Evolutionary conservation across 2,888 invertebrate genomes (phyloP), one percentile per base, ranked within the genome.

Genomic region (Anodontia alba): DNA sequence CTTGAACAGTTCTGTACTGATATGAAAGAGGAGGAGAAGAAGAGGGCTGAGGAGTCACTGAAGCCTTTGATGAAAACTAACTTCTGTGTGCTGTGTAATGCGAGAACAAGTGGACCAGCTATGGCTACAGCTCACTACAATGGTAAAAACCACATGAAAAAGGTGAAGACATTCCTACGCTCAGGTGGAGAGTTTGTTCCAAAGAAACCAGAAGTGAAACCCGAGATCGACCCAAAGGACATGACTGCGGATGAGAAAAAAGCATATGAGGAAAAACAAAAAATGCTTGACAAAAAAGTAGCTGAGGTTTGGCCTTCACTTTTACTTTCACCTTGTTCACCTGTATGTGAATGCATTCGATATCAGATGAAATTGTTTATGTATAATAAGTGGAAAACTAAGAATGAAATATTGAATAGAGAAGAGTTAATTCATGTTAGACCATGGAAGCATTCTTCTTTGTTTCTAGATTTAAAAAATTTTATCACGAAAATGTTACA

Each of bases 121-220:
- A 96, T 96, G 90, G 96, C 96, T 0, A 95, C 95, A 71, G 96
- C 96, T 87, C 96, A 96, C 92, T 96, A 96, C 89, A 95, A 95
- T 91, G 96, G 96, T 0, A 96, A 95, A 87, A 96, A 95, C 89
- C 96, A 96, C 92, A 84, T 90, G n/a, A 93, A 92, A 81, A 91
- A 91, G 73, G 84, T 92, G 20, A 86, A 86, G 66, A 83, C 80
- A 42, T 86, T 83, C 69, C 78, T 86, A 23, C 78, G 72, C 15
- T 69, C 74, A n/a, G 86, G 84, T 12, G 46, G 69, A 17, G 62
- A 72, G 38, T 46, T 69, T 38, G 43, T 26, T 54, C 76, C 80
- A 1, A 83, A 81, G 66, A 81, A 79, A 46, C 82, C 75, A 51
- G 67, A 73, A 43, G 78, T 75, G 33, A 74, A 77, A 43, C 76